These are phyloP conservation scores for Aplodontia rufa DNA, from an alignment of 2,113 vertebrate genomes.

Conservation along the genomic window DNA sequence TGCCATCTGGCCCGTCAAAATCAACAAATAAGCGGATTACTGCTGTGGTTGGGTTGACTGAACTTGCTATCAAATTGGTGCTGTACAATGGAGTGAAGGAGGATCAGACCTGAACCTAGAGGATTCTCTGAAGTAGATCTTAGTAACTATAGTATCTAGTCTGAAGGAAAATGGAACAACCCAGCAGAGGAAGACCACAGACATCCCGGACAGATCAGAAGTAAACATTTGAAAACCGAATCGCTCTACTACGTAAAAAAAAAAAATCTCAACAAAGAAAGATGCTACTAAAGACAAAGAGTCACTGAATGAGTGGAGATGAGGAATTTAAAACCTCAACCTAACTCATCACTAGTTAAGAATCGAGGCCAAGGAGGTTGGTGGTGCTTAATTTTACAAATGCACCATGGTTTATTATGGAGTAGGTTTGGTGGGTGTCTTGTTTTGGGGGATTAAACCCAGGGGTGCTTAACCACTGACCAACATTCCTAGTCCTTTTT, in stretches of 20 bases:
- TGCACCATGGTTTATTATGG: neutral
- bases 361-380: neutral
- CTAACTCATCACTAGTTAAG: neutral
- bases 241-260: neutral
- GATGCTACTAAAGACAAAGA: neutral
- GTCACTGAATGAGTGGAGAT: neutral
- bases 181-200: neutral
- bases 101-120: neutral
- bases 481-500: too few relatives aligned
- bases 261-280: neutral
- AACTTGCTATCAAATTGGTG: rapidly evolving
- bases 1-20: neutral
- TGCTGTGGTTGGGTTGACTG: neutral
- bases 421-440: too few relatives aligned
- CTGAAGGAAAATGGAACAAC: neutral
- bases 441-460: too few relatives aligned
- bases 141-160: neutral
- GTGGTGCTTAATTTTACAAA: neutral
- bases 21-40: neutral
- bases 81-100: neutral
- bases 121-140: neutral
- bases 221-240: neutral
- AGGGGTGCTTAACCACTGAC: too few relatives aligned
- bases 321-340: neutral
- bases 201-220: neutral